Percentiles rank a stretch among this genome's conserved stretches.
phyloP scores from a whole-genome alignment of 1,140 invertebrate species.

The Cyclargus thomasi region DNA sequence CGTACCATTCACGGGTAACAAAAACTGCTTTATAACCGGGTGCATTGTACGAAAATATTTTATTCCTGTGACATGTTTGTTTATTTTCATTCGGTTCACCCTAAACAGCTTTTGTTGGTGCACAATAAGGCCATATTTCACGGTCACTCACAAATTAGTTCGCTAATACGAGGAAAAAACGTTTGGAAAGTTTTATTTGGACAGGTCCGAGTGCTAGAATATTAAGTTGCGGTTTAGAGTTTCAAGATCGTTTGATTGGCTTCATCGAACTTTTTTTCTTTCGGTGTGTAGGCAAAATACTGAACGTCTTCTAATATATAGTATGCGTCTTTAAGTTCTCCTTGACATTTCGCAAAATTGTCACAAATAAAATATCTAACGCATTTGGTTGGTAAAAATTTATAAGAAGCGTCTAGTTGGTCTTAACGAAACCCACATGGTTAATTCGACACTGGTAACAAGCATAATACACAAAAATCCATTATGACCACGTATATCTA shows the following conservation, averaged over 20 bases:
- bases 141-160: constrained; percentile 31
- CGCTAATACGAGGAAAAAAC: constrained; percentile 11
- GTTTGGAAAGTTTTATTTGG: background rate
- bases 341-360: too few relatives aligned
- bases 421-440: background rate
- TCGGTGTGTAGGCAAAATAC: too few relatives aligned
- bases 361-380: too few relatives aligned
- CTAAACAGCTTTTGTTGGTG: constrained; percentile 65
- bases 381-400: too few relatives aligned
- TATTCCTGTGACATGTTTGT: constrained; percentile 66
- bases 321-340: too few relatives aligned
- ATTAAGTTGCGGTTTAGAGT: background rate
- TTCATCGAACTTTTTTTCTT: too few relatives aligned
- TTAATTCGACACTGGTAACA: background rate
- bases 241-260: background rate
- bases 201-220: background rate
- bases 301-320: too few relatives aligned
- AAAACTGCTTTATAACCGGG: constrained; percentile 26
- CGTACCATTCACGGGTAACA: constrained; percentile 43
- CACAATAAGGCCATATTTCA: constrained; percentile 63
- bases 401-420: too few relatives aligned
- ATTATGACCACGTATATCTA: constrained; percentile 50
- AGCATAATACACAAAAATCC: constrained; percentile 30
- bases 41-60: constrained; percentile 66
- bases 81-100: constrained; percentile 67